Percentiles rank a stretch among this genome's conserved stretches.
Conservation (phyloP, 2,888 invertebrate species). For the Mythimna loreyi region DNA sequence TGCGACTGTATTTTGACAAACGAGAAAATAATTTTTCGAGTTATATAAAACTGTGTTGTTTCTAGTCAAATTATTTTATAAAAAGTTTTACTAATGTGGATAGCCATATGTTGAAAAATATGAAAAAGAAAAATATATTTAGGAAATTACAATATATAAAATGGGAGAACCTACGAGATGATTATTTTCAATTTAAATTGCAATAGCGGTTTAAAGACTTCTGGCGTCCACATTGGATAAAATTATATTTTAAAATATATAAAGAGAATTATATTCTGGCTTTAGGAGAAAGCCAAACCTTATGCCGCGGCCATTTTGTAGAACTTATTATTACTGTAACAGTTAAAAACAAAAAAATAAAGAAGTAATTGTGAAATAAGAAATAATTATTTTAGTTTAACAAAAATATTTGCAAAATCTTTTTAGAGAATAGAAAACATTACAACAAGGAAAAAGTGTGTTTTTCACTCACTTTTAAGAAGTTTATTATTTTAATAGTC, state of each 20-base stretch:
- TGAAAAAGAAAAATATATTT: slow-evolving; percentile 56
- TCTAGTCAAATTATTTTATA: slow-evolving; percentile 89
- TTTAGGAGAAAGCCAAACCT: slow-evolving; percentile 86
- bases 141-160: slow-evolving; percentile 58
- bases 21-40: slow-evolving; percentile 79
- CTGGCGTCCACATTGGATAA: slow-evolving; percentile 81
- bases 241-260: slow-evolving; percentile 79
- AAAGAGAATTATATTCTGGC: slow-evolving; percentile 89
- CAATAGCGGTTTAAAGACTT: slow-evolving; percentile 59
- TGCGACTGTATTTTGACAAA: slow-evolving; percentile 85
- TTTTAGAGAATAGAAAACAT: not conserved
- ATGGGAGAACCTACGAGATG: slow-evolving; percentile 39
- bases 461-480: not conserved
- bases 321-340: slow-evolving; percentile 57
- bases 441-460: slow-evolving; percentile 16
- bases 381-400: not conserved
- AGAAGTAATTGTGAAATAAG: not conserved
- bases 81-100: slow-evolving; percentile 81
- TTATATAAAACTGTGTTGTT: slow-evolving; percentile 82
- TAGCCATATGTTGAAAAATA: slow-evolving; percentile 64
- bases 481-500: slow-evolving; percentile 1
- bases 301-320: slow-evolving; percentile 75
- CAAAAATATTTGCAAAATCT: not conserved
- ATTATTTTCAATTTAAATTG: slow-evolving; percentile 59
- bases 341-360: not conserved